Evolutionary conservation across 2,888 invertebrate genomes (phyloP).

Genomic region (Coelogynopora nodosa): DNA sequence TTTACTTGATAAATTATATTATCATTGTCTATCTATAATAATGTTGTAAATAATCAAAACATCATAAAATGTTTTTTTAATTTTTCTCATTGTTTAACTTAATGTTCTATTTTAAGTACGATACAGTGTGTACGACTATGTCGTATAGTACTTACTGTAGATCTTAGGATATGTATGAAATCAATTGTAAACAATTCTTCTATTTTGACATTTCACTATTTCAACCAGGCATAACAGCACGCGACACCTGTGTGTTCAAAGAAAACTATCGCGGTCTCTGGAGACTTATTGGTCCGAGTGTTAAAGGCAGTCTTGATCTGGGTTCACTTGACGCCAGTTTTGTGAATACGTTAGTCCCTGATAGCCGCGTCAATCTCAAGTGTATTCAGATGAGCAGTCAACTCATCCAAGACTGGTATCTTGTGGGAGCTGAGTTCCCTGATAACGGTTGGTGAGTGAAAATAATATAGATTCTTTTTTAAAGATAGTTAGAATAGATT

Average conservation of each 20-base stretch:
- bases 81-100: too few relatives aligned
- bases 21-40: too few relatives aligned
- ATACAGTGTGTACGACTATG: too few relatives aligned
- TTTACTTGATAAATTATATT: too few relatives aligned
- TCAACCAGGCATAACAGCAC: background rate
- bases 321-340: background rate
- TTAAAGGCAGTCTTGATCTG: background rate
- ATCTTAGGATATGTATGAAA: too few relatives aligned
- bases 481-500: too few relatives aligned
- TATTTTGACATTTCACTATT: background rate
- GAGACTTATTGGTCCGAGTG: background rate
- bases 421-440: background rate
- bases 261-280: slow-evolving; percentile 9
- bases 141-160: too few relatives aligned
- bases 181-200: too few relatives aligned
- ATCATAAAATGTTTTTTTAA: too few relatives aligned
- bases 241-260: slow-evolving; percentile 36
- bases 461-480: too few relatives aligned
- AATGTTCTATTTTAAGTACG: too few relatives aligned
- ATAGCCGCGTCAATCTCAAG: slow-evolving; percentile 8
- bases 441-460: slow-evolving; percentile 41
- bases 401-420: slow-evolving; percentile 12
- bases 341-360: slow-evolving; percentile 2
- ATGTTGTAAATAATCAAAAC: too few relatives aligned
- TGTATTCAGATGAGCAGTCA: slow-evolving; percentile 34